These are phyloP conservation scores for Andrena chrysosceles DNA, from an alignment of 2,888 invertebrate species.

Conservation along the genomic window DNA sequence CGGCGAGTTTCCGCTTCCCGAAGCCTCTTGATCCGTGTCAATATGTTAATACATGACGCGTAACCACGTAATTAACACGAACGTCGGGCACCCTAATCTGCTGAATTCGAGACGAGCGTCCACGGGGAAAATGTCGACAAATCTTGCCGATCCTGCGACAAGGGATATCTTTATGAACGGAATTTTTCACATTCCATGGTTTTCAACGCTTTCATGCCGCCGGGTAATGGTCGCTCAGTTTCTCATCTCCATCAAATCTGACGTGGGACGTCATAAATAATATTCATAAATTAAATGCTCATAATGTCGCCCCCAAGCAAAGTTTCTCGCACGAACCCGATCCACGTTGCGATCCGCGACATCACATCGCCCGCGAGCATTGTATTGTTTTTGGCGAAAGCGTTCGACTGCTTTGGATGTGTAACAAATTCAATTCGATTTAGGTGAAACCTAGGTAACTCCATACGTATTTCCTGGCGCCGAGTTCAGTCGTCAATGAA, in stretches of 20 bases:
- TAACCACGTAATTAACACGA: conserved; percentile 37
- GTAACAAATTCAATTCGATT: neutral
- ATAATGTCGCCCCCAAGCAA: conserved; percentile 16
- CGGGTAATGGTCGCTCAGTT: conserved; percentile 3
- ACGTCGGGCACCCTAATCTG: conserved; percentile 14
- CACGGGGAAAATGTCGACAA: neutral
- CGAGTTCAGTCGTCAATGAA: no score
- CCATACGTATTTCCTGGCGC: no score
- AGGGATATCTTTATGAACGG: conserved; percentile 17
- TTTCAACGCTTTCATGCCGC: conserved; percentile 3
- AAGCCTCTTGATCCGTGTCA: conserved; percentile 31
- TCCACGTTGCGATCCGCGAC: neutral
- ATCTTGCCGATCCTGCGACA: conserved; percentile 1
- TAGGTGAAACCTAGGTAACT: no score
- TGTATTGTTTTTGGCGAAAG: neutral
- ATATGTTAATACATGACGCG: conserved; percentile 20
- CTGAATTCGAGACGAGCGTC: neutral
- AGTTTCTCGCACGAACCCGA: conserved; percentile 5
- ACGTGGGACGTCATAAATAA: conserved; percentile 39
- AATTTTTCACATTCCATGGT: conserved; percentile 29
- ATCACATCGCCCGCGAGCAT: neutral
- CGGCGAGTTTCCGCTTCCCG: conserved; percentile 36
- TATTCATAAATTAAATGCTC: conserved; percentile 43
- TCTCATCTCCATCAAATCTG: conserved; percentile 16
- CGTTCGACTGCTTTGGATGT: neutral